Percentiles rank a stretch among this genome's conserved stretches.
Evolutionary conservation across 2,113 vertebrate genomes (phyloP).

Genomic region (Oryzias woworae): DNA sequence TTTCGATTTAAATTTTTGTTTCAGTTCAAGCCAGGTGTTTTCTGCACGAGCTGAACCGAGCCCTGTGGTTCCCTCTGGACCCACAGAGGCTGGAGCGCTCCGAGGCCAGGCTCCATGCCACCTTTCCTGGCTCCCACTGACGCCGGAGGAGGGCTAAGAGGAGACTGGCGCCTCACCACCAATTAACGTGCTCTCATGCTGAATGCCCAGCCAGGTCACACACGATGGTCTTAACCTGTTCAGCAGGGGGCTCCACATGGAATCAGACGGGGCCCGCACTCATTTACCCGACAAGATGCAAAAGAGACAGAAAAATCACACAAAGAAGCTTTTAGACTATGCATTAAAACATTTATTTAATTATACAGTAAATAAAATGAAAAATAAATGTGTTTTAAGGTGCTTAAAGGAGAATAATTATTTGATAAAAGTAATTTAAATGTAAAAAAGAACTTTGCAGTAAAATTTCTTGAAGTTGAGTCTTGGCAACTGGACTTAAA

Average conservation of each 20-base stretch:
- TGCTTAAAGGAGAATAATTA: no score
- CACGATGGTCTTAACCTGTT: slow-evolving; percentile 42
- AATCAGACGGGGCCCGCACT: slow-evolving; percentile 34
- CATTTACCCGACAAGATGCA: slow-evolving; percentile 28
- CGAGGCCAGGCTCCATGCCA: slow-evolving; percentile 61
- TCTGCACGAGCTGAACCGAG: slow-evolving; percentile 36
- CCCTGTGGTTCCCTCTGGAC: slow-evolving; percentile 41
- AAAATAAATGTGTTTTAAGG: no score
- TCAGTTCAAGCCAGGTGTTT: slow-evolving; percentile 46
- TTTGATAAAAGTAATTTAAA: no score
- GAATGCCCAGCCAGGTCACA: slow-evolving; percentile 64
- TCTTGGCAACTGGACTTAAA: no score
- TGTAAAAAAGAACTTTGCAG: no score
- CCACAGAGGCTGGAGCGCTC: slow-evolving; percentile 49
- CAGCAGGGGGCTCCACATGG: slow-evolving; percentile 30
- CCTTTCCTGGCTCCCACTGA: slow-evolving; percentile 58
- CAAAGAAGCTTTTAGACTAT: slow-evolving; percentile 26
- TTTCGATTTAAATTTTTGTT: slow-evolving; percentile 41
- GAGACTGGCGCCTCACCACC: slow-evolving; percentile 63
- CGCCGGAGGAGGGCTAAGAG: slow-evolving; percentile 37
- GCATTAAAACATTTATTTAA: background rate
- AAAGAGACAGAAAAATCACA: background rate
- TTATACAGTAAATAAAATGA: background rate
- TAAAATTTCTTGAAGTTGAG: no score
- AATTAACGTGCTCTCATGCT: slow-evolving; percentile 64